These are phyloP conservation scores for Elachura formosa DNA, from an alignment of 2,113 vertebrate genomes.

Conservation along the genomic window DNA sequence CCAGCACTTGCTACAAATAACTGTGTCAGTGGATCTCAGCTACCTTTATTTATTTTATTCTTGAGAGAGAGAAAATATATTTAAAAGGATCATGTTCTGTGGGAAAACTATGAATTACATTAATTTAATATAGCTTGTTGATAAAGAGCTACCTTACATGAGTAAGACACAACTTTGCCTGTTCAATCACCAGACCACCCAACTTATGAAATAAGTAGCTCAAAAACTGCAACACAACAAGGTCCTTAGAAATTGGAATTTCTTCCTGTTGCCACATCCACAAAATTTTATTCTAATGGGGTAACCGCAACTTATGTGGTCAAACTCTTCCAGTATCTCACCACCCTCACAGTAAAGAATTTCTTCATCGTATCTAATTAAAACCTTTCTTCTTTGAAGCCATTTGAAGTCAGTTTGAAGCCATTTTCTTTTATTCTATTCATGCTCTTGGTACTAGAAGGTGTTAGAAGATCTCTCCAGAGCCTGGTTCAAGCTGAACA, in stretches of 20 bases:
- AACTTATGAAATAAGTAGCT: neutral
- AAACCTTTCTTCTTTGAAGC: neutral
- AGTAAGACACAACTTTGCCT: neutral
- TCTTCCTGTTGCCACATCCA: rapidly evolving
- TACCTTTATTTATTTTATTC: neutral
- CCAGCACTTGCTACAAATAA: neutral
- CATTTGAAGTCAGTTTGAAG: neutral
- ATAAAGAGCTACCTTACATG: neutral
- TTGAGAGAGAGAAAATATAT: neutral
- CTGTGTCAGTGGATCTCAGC: neutral
- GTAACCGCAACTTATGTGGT: neutral
- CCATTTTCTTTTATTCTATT: neutral
- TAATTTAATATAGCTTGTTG: neutral
- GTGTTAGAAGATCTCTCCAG: neutral
- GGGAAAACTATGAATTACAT: neutral
- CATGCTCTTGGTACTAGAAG: neutral
- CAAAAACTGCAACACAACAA: neutral
- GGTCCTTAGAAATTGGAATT: rapidly evolving
- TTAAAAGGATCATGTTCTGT: neutral
- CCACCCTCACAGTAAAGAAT: neutral
- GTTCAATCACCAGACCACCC: neutral
- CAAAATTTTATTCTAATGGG: neutral
- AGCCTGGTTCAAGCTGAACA: neutral
- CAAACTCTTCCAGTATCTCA: neutral
- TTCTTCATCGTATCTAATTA: neutral